These are phyloP conservation scores for Ceratosolen solmsi DNA, from an alignment of 1,140 invertebrate genomes.

Conservation along the genomic window DNA sequence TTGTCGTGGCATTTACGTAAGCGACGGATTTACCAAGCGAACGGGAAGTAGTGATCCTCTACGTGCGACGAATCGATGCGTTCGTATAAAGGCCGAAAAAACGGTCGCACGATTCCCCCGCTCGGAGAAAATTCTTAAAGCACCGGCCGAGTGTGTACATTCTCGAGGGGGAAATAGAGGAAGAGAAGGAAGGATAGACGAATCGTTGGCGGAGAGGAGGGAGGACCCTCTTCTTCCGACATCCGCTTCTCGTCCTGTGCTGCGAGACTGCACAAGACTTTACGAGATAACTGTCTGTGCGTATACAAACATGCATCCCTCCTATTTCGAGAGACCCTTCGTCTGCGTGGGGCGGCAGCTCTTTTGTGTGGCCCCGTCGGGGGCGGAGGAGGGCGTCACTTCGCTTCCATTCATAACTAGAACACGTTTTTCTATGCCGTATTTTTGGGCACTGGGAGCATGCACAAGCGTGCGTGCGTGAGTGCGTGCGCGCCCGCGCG, in stretches of 20 bases:
- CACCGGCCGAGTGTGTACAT: neutral
- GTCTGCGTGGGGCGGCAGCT: neutral
- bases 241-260: slow-evolving; percentile 14
- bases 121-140: neutral
- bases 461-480: neutral
- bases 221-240: slow-evolving; percentile 4
- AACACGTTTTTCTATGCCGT: neutral
- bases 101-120: slow-evolving; percentile 1
- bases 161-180: slow-evolving; percentile 5
- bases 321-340: neutral
- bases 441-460: neutral
- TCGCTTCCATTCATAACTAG: slow-evolving; percentile 11
- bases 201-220: neutral
- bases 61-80: slow-evolving; percentile 1
- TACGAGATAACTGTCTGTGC: neutral
- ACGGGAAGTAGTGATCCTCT: slow-evolving; percentile 2
- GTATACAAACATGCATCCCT: slow-evolving; percentile 9
- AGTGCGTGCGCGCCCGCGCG: neutral
- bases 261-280: neutral
- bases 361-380: neutral
- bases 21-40: neutral
- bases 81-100: neutral
- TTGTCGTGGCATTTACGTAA: neutral
- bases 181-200: neutral
- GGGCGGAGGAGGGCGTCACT: neutral